Base-by-base conservation (phyloP, 2,113 vertebrate genomes). In the Echinops telfairi region DNA sequence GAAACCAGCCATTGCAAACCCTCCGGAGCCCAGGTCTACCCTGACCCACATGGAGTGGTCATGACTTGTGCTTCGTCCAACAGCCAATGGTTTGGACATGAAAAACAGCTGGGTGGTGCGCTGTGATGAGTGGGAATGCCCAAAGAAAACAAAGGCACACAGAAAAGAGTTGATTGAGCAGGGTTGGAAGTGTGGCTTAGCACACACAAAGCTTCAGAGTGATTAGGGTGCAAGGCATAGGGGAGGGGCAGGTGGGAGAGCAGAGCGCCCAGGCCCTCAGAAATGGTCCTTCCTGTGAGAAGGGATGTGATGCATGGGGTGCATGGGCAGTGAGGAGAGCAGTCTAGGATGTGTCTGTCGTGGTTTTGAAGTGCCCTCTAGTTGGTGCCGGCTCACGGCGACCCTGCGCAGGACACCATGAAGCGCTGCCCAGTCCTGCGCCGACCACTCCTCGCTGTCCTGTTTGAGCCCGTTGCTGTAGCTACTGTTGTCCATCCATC, bases 291-390 rank as follows among this genome's bases (percentile, higher is more conserved):
- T 20, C 60, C 58, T 8, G 27, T 76, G 66, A 81, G 36, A 70
- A 81, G 4, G 0, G 19, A 17, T 29, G 23, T 12, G 0, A 38
- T 22, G 62, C 19, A 5, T 16, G 2, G 23, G 27, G 0, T 29
- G 25, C 23, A 0, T 1, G 7, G 40, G 40, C 40, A 40, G 40
- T 40, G 40, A 7, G 40, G 40, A 40, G 29, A 64, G 29, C 36
- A 9, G 23, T 40, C 6, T 3, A 40, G 36, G n/a, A 23, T 53
- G 47, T 11, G 47, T 53, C 47, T 53, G 47, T 53, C 5, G 47
- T 53, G 47, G 47, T 53, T 53, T 2, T 53, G 47, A 53, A 53
- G 47, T 53, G 47, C 47, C 47, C 47, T 53, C 47, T 7, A 53
- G 12, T 53, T 53, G 47, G 47, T 53, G 47, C 10, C 47, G 1